Evolutionary conservation across 2,888 invertebrate species (phyloP), one percentile per base, ranked within the genome.

Genomic region (Theodoxus fluviatilis): DNA sequence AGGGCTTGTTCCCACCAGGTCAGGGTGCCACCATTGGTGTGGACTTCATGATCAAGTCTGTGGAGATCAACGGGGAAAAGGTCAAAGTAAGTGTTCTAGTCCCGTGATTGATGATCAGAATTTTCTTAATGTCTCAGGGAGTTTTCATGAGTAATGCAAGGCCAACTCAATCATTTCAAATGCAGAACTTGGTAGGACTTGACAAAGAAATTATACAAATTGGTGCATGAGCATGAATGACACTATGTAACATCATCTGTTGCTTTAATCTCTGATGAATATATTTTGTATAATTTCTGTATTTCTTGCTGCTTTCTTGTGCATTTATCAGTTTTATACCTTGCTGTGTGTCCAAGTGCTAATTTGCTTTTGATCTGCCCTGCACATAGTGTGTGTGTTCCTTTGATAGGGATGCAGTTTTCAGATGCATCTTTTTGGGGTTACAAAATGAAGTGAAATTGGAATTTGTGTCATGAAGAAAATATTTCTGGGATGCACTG

Each of bases 21-120:
- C 98, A 98, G 89, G 97, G 97, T 79, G 98, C 98, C 70, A 98
- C 98, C 2, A 98, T 98, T 83, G 98, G 98, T 71, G 98, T 98
- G 35, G 98, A 98, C 90, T 98, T 98, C 88, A 97, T 98, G 97
- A 98, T 98, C 75, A 98, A 98, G 90, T 97, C 97, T 68, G 95
- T 98, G 9, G 96, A 97, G 90, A 94, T 98, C 71, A 96, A 84
- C 72, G 88, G 88, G 61, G 88, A 89, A 68, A 88, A 88, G 82
- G 85, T 89, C 38, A 89, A 89, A 83, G 88, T 88, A 75, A 74
- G 74, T 65, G 40, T 12, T 52, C n/a, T n/a, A n/a, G n/a, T n/a
- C n/a, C n/a, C n/a, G n/a, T n/a, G n/a, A n/a, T n/a, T n/a, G n/a
- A n/a, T n/a, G n/a, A n/a, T n/a, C n/a, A n/a, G n/a, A n/a, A n/a